phyloP scores from a whole-genome alignment of 2,113 vertebrate genomes.

The Cyprinodon brontotheroides region DNA sequence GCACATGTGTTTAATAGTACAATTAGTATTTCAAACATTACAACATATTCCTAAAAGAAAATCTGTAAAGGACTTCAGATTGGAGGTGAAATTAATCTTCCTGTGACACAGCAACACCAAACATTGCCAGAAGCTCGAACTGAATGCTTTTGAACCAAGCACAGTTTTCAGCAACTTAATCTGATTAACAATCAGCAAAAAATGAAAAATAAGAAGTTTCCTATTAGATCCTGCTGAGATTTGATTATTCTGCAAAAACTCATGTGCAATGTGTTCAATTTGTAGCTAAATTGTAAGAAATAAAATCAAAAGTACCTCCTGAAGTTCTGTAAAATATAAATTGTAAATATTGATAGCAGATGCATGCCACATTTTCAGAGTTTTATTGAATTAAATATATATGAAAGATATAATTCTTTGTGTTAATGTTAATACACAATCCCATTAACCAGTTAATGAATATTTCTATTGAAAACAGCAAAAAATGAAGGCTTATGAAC shows the following conservation, averaged over 20 bases:
- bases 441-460: not conserved
- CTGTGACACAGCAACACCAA: not conserved
- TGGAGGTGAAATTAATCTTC: not conserved
- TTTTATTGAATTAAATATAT: too few species aligned
- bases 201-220: not conserved
- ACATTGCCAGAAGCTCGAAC: not conserved
- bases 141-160: too few species aligned
- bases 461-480: not conserved
- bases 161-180: not conserved
- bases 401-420: not conserved
- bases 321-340: not conserved
- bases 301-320: too few species aligned
- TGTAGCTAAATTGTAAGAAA: too few species aligned
- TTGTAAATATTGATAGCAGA: too few species aligned
- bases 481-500: constrained; percentile 18
- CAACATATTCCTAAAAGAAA: not conserved
- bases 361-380: too few species aligned
- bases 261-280: too few species aligned
- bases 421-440: not conserved
- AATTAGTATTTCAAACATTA: too few species aligned
- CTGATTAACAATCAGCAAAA: not conserved
- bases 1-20: too few species aligned
- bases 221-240: not conserved
- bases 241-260: too few species aligned
- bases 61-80: not conserved